Conservation (phyloP, 2,888 invertebrate genomes). For the Amorpha juglandis region DNA sequence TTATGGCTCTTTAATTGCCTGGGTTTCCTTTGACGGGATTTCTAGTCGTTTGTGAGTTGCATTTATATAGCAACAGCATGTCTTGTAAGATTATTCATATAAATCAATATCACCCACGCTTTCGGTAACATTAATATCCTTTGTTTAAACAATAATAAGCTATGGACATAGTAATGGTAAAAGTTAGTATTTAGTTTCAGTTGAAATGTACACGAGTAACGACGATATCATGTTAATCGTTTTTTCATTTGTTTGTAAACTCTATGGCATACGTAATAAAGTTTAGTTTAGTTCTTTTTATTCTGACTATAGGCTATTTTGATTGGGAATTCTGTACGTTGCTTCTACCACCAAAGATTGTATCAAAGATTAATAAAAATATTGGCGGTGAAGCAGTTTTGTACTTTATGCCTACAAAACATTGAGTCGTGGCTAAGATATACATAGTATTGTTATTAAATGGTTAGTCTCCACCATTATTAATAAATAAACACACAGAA, state of each 20-base stretch:
- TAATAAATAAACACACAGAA: too few species aligned
- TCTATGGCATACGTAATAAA: not conserved
- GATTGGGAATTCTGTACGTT: conserved; percentile 34
- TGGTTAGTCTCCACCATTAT: too few species aligned
- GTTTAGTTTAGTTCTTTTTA: not conserved
- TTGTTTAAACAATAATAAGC: conserved; percentile 43
- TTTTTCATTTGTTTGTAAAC: conserved; percentile 11
- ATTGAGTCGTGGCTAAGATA: not conserved
- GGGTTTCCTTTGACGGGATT: not conserved
- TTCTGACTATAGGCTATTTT: conserved; percentile 14
- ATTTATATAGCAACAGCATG: not conserved
- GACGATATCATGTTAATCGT: conserved; percentile 17
- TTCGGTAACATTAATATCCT: conserved; percentile 42
- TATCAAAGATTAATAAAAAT: conserved; percentile 45
- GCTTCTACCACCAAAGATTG: conserved; percentile 41
- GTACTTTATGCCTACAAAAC: not conserved
- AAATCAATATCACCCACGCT: conserved; percentile 33
- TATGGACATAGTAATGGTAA: conserved; percentile 41
- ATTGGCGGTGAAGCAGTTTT: not conserved
- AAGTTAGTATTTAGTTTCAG: conserved; percentile 49
- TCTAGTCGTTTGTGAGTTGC: not conserved
- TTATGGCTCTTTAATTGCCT: conserved; percentile 1
- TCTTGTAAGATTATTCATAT: not conserved
- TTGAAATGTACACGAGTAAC: conserved; percentile 54
- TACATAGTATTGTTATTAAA: not conserved